Evolutionary conservation across 2,113 vertebrate genomes (phyloP).

Genomic region (Cyanoderma ruficeps): DNA sequence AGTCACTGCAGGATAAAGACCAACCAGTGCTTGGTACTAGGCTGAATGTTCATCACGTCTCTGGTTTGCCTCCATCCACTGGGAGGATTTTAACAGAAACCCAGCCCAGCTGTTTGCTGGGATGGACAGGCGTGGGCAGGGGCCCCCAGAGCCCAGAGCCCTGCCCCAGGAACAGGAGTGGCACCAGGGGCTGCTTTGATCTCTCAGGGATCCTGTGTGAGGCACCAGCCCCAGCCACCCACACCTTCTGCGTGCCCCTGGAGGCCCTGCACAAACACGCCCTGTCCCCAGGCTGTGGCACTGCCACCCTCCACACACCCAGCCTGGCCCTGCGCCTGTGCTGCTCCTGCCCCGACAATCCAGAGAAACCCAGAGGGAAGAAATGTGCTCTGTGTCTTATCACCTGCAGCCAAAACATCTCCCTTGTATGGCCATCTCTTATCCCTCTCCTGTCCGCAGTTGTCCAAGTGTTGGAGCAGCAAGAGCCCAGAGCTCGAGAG

Average conservation of each 20-base stretch:
- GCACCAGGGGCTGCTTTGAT: too few species aligned
- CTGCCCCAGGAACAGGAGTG: too few species aligned
- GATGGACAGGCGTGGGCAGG: neutral
- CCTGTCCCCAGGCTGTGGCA: neutral
- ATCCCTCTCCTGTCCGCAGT: neutral
- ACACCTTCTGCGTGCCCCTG: fast-evolving
- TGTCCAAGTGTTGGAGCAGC: neutral
- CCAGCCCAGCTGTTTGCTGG: neutral
- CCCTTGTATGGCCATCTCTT: neutral
- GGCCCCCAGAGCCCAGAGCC: neutral
- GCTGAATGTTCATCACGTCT: neutral
- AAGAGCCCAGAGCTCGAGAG: neutral
- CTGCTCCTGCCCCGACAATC: neutral
- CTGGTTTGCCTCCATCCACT: too few species aligned
- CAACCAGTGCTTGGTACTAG: neutral
- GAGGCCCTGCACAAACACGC: too few species aligned
- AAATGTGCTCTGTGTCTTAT: fast-evolving
- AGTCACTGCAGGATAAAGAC: neutral
- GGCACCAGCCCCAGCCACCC: neutral
- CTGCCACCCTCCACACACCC: fast-evolving
- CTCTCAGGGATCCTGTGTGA: fast-evolving
- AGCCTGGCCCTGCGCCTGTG: neutral
- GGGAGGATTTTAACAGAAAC: neutral
- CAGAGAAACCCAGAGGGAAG: neutral
- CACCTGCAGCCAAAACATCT: neutral